phyloP scores from a whole-genome alignment of 2,113 vertebrate genomes.

The Origma solitaria region DNA sequence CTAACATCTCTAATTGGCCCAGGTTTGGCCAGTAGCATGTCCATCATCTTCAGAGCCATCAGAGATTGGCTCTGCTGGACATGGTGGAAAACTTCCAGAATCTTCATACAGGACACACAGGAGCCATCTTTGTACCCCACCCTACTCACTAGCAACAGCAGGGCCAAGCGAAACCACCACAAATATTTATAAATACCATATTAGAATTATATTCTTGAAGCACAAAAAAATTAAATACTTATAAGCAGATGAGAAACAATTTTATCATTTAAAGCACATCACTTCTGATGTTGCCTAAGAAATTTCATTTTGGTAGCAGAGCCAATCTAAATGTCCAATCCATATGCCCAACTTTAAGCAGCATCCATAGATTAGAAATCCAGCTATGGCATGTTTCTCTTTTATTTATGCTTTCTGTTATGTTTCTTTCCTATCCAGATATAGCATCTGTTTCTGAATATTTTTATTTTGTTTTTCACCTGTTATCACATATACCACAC shows the following conservation, averaged over 20 bases:
- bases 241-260: background rate
- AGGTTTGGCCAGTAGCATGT: too few relatives aligned
- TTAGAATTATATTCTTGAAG: background rate
- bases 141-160: too few relatives aligned
- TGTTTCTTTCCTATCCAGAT: background rate
- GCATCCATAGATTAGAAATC: background rate
- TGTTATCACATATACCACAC: background rate
- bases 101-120: too few relatives aligned
- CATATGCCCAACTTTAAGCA: background rate
- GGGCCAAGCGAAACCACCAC: too few relatives aligned
- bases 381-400: background rate
- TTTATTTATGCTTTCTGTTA: background rate
- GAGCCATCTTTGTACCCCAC: too few relatives aligned
- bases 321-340: background rate
- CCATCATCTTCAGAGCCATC: too few relatives aligned
- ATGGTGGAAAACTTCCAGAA: too few relatives aligned
- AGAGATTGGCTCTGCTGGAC: too few relatives aligned
- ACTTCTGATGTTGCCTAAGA: background rate
- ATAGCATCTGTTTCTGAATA: background rate
- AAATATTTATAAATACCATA: background rate
- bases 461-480: background rate
- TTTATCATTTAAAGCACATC: background rate
- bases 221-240: background rate
- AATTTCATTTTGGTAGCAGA: background rate
- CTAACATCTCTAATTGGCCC: too few relatives aligned